Conservation (phyloP, 2,113 vertebrate genomes). For the Platysteira castanea region DNA sequence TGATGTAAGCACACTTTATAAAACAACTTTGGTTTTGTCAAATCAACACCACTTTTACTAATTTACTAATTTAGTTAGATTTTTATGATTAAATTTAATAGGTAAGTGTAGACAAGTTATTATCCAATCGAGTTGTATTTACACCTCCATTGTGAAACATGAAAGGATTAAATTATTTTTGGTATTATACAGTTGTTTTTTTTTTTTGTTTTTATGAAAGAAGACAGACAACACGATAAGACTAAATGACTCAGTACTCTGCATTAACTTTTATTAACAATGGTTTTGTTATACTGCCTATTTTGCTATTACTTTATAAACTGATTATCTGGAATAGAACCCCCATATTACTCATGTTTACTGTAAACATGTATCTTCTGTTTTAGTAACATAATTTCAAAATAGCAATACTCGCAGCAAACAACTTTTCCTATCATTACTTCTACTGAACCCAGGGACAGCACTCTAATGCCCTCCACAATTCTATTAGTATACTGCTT, state of each 20-base stretch:
- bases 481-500: constrained; percentile 50
- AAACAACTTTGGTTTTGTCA: background rate
- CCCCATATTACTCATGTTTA: background rate
- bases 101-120: background rate
- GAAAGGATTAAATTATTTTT: background rate
- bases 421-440: background rate
- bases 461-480: background rate
- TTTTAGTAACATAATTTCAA: background rate
- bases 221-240: background rate
- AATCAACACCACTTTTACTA: background rate
- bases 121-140: background rate
- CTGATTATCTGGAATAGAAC: background rate
- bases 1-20: constrained; percentile 72
- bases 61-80: background rate
- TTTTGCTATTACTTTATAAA: background rate
- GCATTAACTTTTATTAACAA: background rate
- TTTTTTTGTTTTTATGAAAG: background rate
- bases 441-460: background rate
- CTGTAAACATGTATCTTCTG: background rate
- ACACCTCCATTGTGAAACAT: background rate
- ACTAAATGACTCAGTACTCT: background rate
- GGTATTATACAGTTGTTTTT: background rate
- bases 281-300: background rate
- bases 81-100: background rate
- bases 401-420: background rate